Evolutionary conservation across 2,797 vertebrate genomes (phyloP), one percentile per base, ranked within the genome.

Genomic region (Pygocentrus nattereri): DNA sequence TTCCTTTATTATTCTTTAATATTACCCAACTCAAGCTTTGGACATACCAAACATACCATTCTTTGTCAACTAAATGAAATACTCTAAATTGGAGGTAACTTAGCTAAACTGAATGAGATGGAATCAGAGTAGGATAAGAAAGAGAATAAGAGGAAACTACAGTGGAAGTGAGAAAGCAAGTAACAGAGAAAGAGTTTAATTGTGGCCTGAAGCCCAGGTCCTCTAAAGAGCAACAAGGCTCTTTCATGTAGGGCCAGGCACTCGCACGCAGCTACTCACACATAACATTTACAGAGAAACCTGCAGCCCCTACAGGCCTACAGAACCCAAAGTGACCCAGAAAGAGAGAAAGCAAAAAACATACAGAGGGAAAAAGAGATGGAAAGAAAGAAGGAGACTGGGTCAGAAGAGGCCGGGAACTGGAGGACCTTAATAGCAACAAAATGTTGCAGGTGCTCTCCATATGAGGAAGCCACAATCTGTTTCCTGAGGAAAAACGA

Each of bases 241-340:
- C 73, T 82, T 84, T 85, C 25, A 87, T 85, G 69, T 76, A 74
- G 41, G 4, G 64, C 84, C 84, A 84, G 76, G 34, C 50, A 19
- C 70, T 70, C 41, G 59, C 65, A 65, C 4, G 15, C 47, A 65
- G 41, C 30, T 47, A 41, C 82, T 50, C 30, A 74, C 18, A 41
- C 82, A 67, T 67, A 64, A 41, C 27, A 25, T 13, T 49, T 71
- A 73, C 38, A 64, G 67, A 27, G 31, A 38, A 56, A 4, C 71
- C 61, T 74, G 41, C 11, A 56, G 49, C 31, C 27, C 49, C 50
- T 34, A 6, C 23, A 23, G 54, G 72, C 72, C 31, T 18, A 38
- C 18, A 62, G 73, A 44, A 47, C 56, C 64, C 62, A 8, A 62
- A 23, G 65, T 77, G 65, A 77, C 38, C 41, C 81, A 15, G 23